phyloP scores from a whole-genome alignment of 2,113 vertebrate species.

The Callopanchax toddi region DNA sequence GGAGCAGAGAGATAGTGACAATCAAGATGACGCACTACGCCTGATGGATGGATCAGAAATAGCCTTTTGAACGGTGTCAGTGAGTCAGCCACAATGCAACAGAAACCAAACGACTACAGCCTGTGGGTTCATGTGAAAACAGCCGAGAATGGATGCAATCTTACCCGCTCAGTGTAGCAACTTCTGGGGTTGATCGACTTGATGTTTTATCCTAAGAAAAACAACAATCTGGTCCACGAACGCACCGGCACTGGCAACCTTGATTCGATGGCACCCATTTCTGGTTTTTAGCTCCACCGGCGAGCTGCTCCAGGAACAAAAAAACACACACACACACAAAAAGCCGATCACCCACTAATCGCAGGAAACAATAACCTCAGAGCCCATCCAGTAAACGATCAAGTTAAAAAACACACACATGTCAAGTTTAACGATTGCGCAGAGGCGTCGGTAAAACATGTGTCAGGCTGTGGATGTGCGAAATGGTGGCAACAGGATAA shows the following conservation, averaged over 20 bases:
- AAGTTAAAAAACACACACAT: neutral
- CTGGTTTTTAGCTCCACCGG: slow-evolving; percentile 46
- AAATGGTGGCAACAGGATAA: slow-evolving; percentile 62
- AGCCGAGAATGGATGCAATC: slow-evolving; percentile 3
- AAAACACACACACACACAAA: slow-evolving; percentile 31
- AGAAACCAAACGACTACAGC: slow-evolving; percentile 4
- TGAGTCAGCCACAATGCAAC: slow-evolving; percentile 24
- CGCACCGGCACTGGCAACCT: slow-evolving; percentile 18
- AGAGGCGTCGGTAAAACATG: slow-evolving; percentile 16
- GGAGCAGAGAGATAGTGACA: slow-evolving; percentile 46
- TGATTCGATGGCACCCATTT: slow-evolving; percentile 59
- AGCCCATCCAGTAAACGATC: neutral
- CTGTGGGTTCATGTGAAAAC: neutral
- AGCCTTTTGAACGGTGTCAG: slow-evolving; percentile 19
- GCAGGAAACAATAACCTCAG: slow-evolving; percentile 4
- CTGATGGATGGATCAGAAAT: slow-evolving; percentile 67
- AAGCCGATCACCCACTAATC: slow-evolving; percentile 31
- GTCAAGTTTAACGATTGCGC: neutral
- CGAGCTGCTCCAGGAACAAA: slow-evolving; percentile 47
- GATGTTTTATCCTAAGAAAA: slow-evolving; percentile 36
- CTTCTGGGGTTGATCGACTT: slow-evolving; percentile 19
- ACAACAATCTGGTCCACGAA: slow-evolving; percentile 29
- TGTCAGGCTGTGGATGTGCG: slow-evolving; percentile 27
- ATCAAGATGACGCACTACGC: slow-evolving; percentile 66
- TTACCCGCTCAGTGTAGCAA: slow-evolving; percentile 61